These are phyloP conservation scores for Drosophila varians DNA, from an alignment of 1,140 invertebrate genomes.

Conservation along the genomic window DNA sequence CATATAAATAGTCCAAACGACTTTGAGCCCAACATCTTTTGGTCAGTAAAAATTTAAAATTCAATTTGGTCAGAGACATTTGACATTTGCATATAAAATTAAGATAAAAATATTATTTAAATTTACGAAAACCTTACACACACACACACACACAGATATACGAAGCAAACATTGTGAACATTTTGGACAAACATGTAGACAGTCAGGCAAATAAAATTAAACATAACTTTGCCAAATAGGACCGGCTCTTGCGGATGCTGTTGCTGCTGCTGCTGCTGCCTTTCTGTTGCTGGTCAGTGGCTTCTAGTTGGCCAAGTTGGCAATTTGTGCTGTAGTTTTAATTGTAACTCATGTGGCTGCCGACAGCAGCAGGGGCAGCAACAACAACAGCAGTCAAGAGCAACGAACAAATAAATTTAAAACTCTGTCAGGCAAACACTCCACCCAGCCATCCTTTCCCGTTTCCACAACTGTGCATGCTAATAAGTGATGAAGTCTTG, in stretches of 20 bases:
- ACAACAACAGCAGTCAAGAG: slow-evolving; percentile 42
- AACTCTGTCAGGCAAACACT: slow-evolving; percentile 49
- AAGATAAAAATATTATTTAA: slow-evolving; percentile 70
- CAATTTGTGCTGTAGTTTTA: slow-evolving; percentile 72
- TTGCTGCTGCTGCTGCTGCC: too few species aligned
- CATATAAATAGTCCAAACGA: slow-evolving; percentile 21
- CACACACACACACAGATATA: not conserved
- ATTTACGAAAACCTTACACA: slow-evolving; percentile 19
- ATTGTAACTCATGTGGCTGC: slow-evolving; percentile 71
- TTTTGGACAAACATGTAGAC: slow-evolving; percentile 29
- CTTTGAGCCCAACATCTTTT: slow-evolving; percentile 18
- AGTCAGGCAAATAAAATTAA: slow-evolving; percentile 64
- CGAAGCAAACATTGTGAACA: slow-evolving; percentile 6
- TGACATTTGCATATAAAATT: slow-evolving; percentile 79
- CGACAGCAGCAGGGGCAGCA: slow-evolving; percentile 32
- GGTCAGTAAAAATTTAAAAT: slow-evolving; percentile 56
- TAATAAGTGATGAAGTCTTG: slow-evolving; percentile 13
- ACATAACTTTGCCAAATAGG: slow-evolving; percentile 57
- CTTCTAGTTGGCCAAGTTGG: slow-evolving; percentile 46
- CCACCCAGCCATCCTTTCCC: not conserved
- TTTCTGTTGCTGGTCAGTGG: slow-evolving; percentile 19
- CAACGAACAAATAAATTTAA: slow-evolving; percentile 65
- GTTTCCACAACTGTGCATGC: slow-evolving; percentile 10
- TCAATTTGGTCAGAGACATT: slow-evolving; percentile 66
- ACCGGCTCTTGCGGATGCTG: slow-evolving; percentile 28